These are phyloP conservation scores for Pluvianellus socialis DNA, from an alignment of 2,113 vertebrate genomes.

Conservation along the genomic window DNA sequence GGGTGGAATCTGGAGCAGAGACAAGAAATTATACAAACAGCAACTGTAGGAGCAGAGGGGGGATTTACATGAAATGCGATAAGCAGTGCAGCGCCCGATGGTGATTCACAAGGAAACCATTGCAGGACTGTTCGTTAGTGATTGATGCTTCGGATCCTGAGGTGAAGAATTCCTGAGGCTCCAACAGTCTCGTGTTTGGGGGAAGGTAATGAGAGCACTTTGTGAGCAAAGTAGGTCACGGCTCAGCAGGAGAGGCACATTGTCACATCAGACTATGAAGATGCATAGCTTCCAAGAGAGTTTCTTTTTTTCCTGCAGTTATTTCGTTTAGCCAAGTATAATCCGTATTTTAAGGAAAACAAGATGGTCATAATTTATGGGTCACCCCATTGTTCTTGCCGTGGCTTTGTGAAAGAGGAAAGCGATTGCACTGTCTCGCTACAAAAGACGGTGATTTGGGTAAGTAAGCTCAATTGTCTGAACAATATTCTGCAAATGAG, in stretches of 20 bases:
- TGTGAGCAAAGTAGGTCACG: background rate
- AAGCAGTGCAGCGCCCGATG: background rate
- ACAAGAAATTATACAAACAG: background rate
- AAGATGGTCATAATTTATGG: background rate
- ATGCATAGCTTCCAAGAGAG: background rate
- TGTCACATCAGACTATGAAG: background rate
- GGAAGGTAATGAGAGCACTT: background rate
- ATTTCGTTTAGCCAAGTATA: background rate
- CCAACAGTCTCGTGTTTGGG: background rate
- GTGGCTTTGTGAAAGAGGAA: background rate
- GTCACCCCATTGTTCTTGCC: background rate
- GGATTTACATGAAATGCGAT: background rate
- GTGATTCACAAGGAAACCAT: background rate
- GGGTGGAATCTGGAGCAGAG: background rate
- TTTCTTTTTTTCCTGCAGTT: background rate
- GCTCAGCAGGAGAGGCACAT: slow-evolving; percentile 1
- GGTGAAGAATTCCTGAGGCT: background rate
- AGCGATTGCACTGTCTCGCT: background rate
- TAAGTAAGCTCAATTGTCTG: background rate
- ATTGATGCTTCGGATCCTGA: background rate
- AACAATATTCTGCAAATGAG: slow-evolving; percentile 26
- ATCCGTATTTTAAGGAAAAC: background rate
- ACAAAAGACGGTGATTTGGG: background rate
- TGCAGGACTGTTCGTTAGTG: background rate
- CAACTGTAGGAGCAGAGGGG: background rate